These are phyloP conservation scores for Antrozous pallidus DNA, from an alignment of 2,797 vertebrate species.

Conservation along the genomic window DNA sequence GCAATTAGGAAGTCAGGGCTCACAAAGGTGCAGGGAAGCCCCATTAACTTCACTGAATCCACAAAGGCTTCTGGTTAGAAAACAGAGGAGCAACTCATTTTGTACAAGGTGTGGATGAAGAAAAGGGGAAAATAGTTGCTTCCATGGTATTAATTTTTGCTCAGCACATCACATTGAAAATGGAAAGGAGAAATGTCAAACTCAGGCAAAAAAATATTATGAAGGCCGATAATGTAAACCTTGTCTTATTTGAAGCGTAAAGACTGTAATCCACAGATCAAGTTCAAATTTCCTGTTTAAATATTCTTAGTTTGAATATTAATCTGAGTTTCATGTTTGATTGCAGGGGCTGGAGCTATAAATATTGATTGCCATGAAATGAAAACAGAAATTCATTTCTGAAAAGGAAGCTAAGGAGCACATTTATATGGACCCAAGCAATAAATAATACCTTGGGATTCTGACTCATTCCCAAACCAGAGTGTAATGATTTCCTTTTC, in stretches of 20 bases:
- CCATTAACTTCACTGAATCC: not conserved
- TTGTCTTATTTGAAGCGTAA: conserved; percentile 67
- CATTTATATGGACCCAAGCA: conserved; percentile 2
- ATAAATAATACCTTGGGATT: conserved; percentile 38
- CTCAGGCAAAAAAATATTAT: conserved; percentile 33
- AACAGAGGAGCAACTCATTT: not conserved
- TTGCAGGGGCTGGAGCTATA: not conserved
- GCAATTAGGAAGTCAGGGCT: not conserved
- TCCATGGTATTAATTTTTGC: conserved; percentile 33
- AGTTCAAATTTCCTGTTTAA: conserved; percentile 74
- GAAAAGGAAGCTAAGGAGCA: conserved; percentile 38
- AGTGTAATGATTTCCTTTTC: conserved; percentile 36
- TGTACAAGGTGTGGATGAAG: not conserved
- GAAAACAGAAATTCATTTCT: conserved; percentile 52
- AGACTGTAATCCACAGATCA: conserved; percentile 59
- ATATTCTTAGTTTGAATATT: conserved; percentile 66
- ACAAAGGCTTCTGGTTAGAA: not conserved
- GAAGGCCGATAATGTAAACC: conserved; percentile 62
- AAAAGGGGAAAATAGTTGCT: not conserved
- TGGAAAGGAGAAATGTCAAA: conserved; percentile 63
- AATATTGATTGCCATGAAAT: conserved; percentile 61
- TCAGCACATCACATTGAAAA: conserved; percentile 31
- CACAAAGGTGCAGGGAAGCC: not conserved
- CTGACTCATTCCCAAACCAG: conserved; percentile 40
- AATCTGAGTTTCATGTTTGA: conserved; percentile 54